phyloP scores from a whole-genome alignment of 2,797 vertebrate genomes.

The Scolopax bukidnonensis region DNA sequence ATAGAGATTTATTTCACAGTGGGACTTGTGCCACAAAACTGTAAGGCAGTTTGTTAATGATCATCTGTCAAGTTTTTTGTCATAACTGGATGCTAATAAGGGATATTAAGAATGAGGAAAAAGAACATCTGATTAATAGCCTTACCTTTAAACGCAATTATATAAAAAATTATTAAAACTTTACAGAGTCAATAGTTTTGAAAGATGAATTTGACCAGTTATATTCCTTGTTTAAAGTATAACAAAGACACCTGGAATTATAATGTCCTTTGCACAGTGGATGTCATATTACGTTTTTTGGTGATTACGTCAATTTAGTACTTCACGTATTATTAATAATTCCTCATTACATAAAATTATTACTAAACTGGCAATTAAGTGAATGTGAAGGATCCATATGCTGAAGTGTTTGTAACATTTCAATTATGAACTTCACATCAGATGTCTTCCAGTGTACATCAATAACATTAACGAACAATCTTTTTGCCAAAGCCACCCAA shows the following conservation, averaged over 20 bases:
- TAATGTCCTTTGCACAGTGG: conserved; percentile 60
- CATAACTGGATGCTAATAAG: conserved; percentile 41
- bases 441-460: conserved; percentile 74
- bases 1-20: neutral
- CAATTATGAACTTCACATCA: conserved; percentile 80
- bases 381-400: conserved; percentile 84
- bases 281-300: conserved; percentile 78
- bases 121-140: conserved; percentile 31
- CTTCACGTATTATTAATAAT: conserved; percentile 84
- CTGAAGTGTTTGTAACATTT: conserved; percentile 81
- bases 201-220: conserved; percentile 55
- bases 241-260: conserved; percentile 72
- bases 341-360: conserved; percentile 84
- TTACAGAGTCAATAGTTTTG: conserved; percentile 33
- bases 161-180: conserved; percentile 45
- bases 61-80: conserved; percentile 31
- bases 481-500: conserved; percentile 71
- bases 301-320: conserved; percentile 81
- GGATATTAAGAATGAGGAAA: conserved; percentile 13
- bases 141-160: conserved; percentile 46
- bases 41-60: neutral
- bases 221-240: conserved; percentile 52
- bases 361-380: conserved; percentile 85
- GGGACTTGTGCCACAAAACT: neutral
- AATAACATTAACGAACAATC: conserved; percentile 70